These are phyloP conservation scores for Gobionotothen gibberifrons DNA, from an alignment of 2,797 vertebrate species.

Conservation along the genomic window DNA sequence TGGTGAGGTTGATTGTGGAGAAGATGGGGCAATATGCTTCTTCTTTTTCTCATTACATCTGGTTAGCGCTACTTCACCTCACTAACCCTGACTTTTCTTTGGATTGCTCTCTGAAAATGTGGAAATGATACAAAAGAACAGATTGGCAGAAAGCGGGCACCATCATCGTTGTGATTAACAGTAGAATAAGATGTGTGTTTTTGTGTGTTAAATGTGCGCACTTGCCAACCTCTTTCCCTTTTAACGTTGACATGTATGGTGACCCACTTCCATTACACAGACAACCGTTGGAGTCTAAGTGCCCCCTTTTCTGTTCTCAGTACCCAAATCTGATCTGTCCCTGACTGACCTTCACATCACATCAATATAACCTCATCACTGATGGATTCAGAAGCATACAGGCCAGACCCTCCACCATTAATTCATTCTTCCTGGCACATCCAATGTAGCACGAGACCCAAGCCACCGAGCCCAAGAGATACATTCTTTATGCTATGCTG, in stretches of 20 bases:
- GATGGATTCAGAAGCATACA: conserved; percentile 38
- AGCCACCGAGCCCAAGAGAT: conserved; percentile 24
- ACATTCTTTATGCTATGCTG: conserved; percentile 37
- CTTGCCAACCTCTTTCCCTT: conserved; percentile 30
- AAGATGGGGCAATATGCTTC: background rate
- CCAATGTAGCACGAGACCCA: conserved; percentile 40
- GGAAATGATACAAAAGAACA: conserved; percentile 4
- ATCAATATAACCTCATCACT: conserved; percentile 51
- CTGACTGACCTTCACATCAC: conserved; percentile 56
- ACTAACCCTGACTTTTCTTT: background rate
- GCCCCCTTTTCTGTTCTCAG: conserved; percentile 38
- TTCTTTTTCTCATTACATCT: conserved; percentile 28
- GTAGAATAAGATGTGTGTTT: background rate
- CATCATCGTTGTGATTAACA: conserved; percentile 20
- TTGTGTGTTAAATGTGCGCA: conserved; percentile 5
- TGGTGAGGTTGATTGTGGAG: background rate
- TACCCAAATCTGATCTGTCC: conserved; percentile 44
- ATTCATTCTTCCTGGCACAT: conserved; percentile 48
- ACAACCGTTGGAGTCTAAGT: conserved; percentile 41
- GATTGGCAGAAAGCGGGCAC: background rate
- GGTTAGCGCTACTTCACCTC: conserved; percentile 7
- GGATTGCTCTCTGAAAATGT: background rate
- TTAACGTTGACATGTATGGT: conserved; percentile 36
- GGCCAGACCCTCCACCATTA: conserved; percentile 28
- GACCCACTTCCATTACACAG: conserved; percentile 72